Base-by-base conservation (phyloP, 2,888 invertebrate genomes). In the Polia nebulosa region DNA sequence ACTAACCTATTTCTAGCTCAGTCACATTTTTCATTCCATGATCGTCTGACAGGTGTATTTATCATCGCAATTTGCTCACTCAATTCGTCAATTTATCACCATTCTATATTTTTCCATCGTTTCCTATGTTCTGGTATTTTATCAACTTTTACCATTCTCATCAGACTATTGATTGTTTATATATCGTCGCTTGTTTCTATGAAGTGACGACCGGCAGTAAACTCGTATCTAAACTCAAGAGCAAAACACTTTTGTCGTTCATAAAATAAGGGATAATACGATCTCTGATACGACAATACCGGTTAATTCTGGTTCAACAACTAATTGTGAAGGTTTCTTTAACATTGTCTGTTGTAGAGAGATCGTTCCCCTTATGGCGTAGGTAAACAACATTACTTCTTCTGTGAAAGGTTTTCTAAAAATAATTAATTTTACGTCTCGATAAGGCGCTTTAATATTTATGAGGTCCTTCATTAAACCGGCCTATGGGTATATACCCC, bases 371-470 rank as follows among this genome's bases (percentile, higher is more conserved):
- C 41, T 41, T 17, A 25, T 13, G 1, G n/a, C 13, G 9, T 22
- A 15, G 2, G 27, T 27, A 36, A 45, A 59, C 39, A 75, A 36
- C 6, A 34, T 61, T 41, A 41, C 5, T 57, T 61, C 27, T 47
- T 32, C 36, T 17, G 3, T 7, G n/a, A n/a, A 49, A 59, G 36
- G 17, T 51, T 63, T 44, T 32, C 7, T 20, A 45, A 29, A 56
- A 61, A 36, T 13, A 56, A 64, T 36, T 53, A 20, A 15, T 60
- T 53, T 44, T 45, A 45, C 39, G 53, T 45, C 39, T 49, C 29
- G 44, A 65, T 60, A 58, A 58, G 27, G 17, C 27, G 9, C 25
- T 68, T 63, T 13, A 68, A 79, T 75, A 79, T 76, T 47, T 68
- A 75, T 80, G 51, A 45, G 36, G 41, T 22, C 66, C 60, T 66